A percentile compares a stretch with the other conserved stretches of the same genome.
phyloP scores from a whole-genome alignment of 2,797 vertebrate species.

The Channallabes apus region DNA sequence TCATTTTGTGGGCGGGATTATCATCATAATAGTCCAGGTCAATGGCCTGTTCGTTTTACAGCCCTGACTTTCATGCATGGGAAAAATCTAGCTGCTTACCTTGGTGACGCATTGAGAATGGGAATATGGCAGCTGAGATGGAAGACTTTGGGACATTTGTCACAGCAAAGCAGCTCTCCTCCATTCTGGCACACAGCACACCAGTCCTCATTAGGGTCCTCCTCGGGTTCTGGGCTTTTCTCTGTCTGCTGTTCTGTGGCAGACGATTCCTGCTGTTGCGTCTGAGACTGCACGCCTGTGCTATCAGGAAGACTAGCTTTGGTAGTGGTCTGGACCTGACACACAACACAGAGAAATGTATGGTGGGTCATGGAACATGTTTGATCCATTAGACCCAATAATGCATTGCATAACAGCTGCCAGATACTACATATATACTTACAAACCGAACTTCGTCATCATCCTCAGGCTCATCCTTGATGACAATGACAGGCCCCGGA shows the following conservation, averaged over 20 bases:
- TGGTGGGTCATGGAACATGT: background rate
- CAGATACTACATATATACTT: constrained; percentile 51
- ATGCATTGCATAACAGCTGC: background rate
- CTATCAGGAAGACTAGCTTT: constrained; percentile 79
- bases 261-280: constrained; percentile 52
- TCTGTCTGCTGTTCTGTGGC: constrained; percentile 53
- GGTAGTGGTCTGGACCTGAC: constrained; percentile 72
- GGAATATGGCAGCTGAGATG: constrained; percentile 95
- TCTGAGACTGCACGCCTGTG: constrained; percentile 71
- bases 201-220: constrained; percentile 93
- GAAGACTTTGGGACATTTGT: constrained; percentile 96
- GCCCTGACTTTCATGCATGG: background rate
- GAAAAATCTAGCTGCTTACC: constrained; percentile 70
- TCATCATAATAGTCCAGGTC: background rate
- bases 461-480: constrained; percentile 82
- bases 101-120: constrained; percentile 88
- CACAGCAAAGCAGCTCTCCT: constrained; percentile 94
- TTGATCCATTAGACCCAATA: background rate
- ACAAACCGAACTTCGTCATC: constrained; percentile 81
- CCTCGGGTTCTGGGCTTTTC: constrained; percentile 68
- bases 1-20: background rate
- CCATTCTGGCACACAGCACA: constrained; percentile 98
- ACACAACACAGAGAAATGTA: background rate
- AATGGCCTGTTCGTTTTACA: background rate
- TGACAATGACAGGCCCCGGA: constrained; percentile 77